These are phyloP conservation scores for Patella ulyssiponensis DNA, from an alignment of 2,888 invertebrate genomes.

Conservation along the genomic window DNA sequence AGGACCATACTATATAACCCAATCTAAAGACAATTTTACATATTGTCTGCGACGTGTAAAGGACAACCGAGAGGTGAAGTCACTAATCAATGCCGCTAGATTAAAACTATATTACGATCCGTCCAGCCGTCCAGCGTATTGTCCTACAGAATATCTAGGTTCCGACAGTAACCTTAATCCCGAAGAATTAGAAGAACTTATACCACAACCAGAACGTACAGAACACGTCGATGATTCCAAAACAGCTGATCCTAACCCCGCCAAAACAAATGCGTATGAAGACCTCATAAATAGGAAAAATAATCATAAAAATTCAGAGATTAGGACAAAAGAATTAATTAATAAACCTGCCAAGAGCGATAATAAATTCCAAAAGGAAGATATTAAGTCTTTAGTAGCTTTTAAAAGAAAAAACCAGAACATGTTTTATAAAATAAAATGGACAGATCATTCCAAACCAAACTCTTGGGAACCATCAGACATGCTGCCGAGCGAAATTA, in stretches of 20 bases:
- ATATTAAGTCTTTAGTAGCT: too few species aligned
- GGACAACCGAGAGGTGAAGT: neutral
- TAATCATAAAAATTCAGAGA: neutral
- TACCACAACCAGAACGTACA: neutral
- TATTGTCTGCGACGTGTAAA: conserved; percentile 15
- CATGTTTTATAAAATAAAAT: neutral
- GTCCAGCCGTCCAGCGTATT: neutral
- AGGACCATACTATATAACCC: conserved; percentile 23
- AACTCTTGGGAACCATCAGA: too few species aligned
- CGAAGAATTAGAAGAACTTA: too few species aligned
- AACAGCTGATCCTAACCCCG: neutral
- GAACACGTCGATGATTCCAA: neutral
- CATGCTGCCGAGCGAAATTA: neutral
- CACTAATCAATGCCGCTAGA: conserved; percentile 29
- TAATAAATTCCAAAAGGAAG: neutral
- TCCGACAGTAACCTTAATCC: too few species aligned
- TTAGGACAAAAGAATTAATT: neutral
- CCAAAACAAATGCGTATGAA: neutral
- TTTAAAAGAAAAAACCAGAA: too few species aligned
- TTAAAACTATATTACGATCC: conserved; percentile 19
- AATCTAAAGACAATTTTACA: conserved; percentile 28
- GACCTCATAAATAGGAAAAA: neutral
- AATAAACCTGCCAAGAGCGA: neutral
- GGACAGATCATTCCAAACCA: neutral
- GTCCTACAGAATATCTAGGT: neutral